Base-by-base conservation (phyloP, 2,797 vertebrate genomes). In the Peromyscus nudipes region DNA sequence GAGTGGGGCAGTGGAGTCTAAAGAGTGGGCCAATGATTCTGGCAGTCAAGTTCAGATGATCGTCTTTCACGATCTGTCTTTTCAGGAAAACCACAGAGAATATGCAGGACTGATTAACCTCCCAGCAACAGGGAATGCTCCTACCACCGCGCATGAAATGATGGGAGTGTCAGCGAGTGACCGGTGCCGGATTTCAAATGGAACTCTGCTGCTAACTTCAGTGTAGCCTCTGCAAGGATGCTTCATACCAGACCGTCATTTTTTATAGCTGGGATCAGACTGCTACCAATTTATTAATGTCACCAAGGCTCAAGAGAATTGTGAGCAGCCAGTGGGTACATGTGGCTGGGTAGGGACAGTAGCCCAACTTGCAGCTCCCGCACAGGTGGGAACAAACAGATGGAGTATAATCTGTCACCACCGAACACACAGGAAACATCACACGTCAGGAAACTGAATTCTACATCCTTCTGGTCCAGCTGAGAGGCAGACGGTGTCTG, bases 161-260 rank as follows among this genome's bases (percentile, higher is more conserved):
- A 92, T 95, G 25, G 14, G 95, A 84, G 85, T 94, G 73, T 60
- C 46, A 7, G 57, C 34, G 92, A 92, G 52, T 81, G 49, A 95
- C 96, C 97, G 84, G 83, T 1, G 82, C 96, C 49, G 82, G 76
- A 57, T 95, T 98, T 96, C n/a, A 83, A 94, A 92, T 34, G 49
- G 52, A 97, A 93, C 81, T 91, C 43, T 52, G 14, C 43, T 43
- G 11, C 79, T 31, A 37, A 29, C 6, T 67, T 46, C 69, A 25
- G 1, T 4, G 9, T 3, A 3, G 57, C 0, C 11, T 55, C 29
- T 17, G 37, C 60, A 31, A 46, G 46, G 34, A 55, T 31, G 27
- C 46, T 40, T 83, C 80, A 92, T 0, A n/a, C 37, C 49, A 79
- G 65, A 8, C 49, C 14, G 2, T 21, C 19, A 37, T 21, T 71